Base-by-base conservation (phyloP, 2,888 invertebrate genomes). In the Microchrysa polita region DNA sequence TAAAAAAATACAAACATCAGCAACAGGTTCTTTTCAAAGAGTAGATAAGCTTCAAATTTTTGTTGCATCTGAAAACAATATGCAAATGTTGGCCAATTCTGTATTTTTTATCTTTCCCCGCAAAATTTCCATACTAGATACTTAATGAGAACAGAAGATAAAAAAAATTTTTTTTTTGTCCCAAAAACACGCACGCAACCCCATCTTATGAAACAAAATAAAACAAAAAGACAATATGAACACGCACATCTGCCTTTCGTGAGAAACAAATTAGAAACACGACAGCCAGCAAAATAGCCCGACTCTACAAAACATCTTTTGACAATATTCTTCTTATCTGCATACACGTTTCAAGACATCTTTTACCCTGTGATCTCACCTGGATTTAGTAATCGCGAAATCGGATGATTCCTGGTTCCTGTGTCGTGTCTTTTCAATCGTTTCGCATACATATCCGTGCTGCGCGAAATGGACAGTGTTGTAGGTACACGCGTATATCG, bases 321-420 rank as follows among this genome's bases (percentile, higher is more conserved):
- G n/a, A n/a, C n/a, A n/a, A 44, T 65, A 23, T 27, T 22, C 14
- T 16, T 67, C 18, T 69, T 67, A 67, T 67, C 67, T 67, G 67
- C 67, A 67, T 65, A 65, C n/a, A n/a, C 65, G 48, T 22, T n/a
- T 65, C 9, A 18, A 55, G 34, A 67, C 69, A 69, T 69, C 69
- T 55, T 55, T 69, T 18, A 60, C 59, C n/a, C 23, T 48, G 72
- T 60, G 2, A 2, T 72, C 72, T 72, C 72, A 72, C 72, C 72
- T 72, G 72, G 72, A 72, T 72, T 72, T 72, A 42, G 60, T 72
- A 59, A 72, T 72, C 60, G 72, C 60, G 48, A 27, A 72, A 72
- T 72, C 72, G 60, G 60, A 44, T 44, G 72, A 72, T 72, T 59
- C 67, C 14, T 20, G 10, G 5, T n/a, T n/a, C n/a, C n/a, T n/a